Evolutionary conservation across 1,140 invertebrate genomes (phyloP).

Genomic region (Hermatobates lingyangjiaoensis): DNA sequence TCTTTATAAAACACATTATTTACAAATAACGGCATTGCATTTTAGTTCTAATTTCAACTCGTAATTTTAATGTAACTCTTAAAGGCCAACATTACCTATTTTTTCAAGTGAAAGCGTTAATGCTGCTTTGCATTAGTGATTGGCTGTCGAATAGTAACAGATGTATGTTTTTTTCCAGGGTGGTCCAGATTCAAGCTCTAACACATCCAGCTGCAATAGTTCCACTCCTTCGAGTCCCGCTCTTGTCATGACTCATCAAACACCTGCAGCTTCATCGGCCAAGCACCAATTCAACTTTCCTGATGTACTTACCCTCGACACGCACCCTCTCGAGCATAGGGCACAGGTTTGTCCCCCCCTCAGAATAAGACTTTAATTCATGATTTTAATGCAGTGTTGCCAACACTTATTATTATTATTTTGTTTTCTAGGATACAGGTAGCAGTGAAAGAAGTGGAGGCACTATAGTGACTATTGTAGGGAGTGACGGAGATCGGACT

Average conservation of each 20-base stretch:
- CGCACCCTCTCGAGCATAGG: constrained; percentile 24
- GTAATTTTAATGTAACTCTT: too few relatives aligned
- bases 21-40: too few relatives aligned
- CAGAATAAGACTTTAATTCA: too few relatives aligned
- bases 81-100: too few relatives aligned
- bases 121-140: too few relatives aligned
- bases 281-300: constrained; percentile 70
- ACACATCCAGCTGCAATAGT: constrained; percentile 88
- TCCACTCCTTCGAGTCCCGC: constrained; percentile 89
- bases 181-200: constrained; percentile 69
- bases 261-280: constrained; percentile 28
- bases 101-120: too few relatives aligned
- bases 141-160: too few relatives aligned
- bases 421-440: constrained; percentile 45
- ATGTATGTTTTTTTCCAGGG: constrained; percentile 23
- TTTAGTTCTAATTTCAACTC: constrained; percentile 3
- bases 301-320: constrained; percentile 27
- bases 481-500: constrained; percentile 62
- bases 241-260: constrained; percentile 34
- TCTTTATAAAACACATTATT: too few relatives aligned
- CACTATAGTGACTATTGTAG: too few relatives aligned
- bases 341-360: constrained; percentile 16
- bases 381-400: not conserved
- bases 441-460: constrained; percentile 62
- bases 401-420: not conserved